phyloP scores from a whole-genome alignment of 2,113 vertebrate genomes.

The Gavia stellata region DNA sequence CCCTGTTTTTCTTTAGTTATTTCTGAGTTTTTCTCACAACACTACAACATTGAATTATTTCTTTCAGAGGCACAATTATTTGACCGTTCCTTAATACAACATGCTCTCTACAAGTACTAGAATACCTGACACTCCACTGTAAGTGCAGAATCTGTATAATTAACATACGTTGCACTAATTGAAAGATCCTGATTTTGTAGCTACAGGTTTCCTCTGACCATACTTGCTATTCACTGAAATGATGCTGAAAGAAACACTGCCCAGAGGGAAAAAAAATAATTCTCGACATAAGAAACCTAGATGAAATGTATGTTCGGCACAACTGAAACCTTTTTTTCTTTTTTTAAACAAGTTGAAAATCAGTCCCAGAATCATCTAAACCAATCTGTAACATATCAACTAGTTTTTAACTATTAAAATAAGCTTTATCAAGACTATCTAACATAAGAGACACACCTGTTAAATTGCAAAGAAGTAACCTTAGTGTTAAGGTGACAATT shows the following conservation, averaged over 20 bases:
- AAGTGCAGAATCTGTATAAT: not conserved
- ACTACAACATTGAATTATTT: not conserved
- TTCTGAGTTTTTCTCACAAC: not conserved
- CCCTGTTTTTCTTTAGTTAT: not conserved
- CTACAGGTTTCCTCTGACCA: not conserved
- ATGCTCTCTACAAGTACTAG: not conserved
- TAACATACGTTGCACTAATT: not conserved
- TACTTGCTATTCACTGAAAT: not conserved
- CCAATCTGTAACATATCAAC: not conserved
- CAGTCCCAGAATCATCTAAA: not conserved
- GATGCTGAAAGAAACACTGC: not conserved
- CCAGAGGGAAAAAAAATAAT: not conserved
- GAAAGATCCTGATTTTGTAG: not conserved
- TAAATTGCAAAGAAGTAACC: not conserved
- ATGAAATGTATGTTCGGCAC: not conserved
- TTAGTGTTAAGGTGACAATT: not conserved
- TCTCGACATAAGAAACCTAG: not conserved
- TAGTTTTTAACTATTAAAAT: not conserved
- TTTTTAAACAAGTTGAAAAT: not conserved
- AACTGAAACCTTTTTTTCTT: not conserved
- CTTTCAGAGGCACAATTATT: not conserved
- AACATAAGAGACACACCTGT: not conserved
- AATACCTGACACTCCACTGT: not conserved
- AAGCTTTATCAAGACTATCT: not conserved
- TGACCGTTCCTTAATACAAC: not conserved